Evolutionary conservation across 2,888 invertebrate species (phyloP), one percentile per base, ranked within the genome.

Genomic region (Germaria angustata): DNA sequence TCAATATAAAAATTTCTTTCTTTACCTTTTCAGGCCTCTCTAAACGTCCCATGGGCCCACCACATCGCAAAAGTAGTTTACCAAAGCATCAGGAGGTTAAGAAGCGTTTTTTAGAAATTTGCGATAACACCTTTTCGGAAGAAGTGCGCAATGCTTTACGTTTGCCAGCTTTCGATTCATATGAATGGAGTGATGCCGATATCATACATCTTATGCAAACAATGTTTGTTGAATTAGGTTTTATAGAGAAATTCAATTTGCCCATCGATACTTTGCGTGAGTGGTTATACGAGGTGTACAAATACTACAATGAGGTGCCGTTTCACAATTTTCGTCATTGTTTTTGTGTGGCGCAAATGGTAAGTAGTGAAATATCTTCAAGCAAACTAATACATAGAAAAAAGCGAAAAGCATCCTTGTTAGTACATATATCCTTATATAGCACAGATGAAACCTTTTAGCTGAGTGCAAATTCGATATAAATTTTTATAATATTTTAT

Each of bases 281-380:
- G 90, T 95, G 95, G 92, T 92, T 95, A 69, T 95, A 94, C 89
- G 94, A 95, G 90, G 94, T 95, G 86, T 95, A 95, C 92, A 95
- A 95, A 90, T 94, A 95, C 90, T 96, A 96, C 92, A 95, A 96
- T 92, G 95, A 95, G 91, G 96, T 96, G 89, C 96, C 96, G 82
- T 96, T 96, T 92, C 96, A 96, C 91, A 96, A 96, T 92, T 96
- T 96, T 91, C 93, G 96, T 85, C 96, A 96, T 89, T 96, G 95
- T 91, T 96, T 96, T 92, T 96, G 96, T 92, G 96, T 96, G 85
- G 94, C 96, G 80, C 96, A 96, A 92, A 96, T 96, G 96, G 96
- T 95, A 92, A 92, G 92, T 92, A 15, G 46, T n/a, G n/a, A n/a
- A n/a, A n/a, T n/a, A n/a, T n/a, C n/a, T n/a, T n/a, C n/a, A n/a